phyloP scores from a whole-genome alignment of 2,888 invertebrate species.

The Mellilla xanthometata region DNA sequence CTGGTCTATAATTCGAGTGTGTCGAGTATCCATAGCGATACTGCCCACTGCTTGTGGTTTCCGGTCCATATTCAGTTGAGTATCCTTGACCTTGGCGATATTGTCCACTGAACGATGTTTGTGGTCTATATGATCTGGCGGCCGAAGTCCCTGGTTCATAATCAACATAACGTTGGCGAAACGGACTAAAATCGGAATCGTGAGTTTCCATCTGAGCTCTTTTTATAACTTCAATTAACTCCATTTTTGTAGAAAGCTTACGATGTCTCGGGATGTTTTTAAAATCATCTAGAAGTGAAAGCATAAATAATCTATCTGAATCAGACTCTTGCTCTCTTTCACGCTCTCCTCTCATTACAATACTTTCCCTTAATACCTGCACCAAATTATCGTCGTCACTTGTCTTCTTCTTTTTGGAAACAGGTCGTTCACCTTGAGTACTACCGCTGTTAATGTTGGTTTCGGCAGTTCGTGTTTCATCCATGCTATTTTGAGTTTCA shows the following conservation, averaged over 20 bases:
- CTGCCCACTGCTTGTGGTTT: slow-evolving; percentile 33
- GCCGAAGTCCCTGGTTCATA: slow-evolving; percentile 37
- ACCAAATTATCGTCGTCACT: slow-evolving; percentile 36
- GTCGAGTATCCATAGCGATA: slow-evolving; percentile 24
- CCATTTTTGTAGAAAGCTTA: slow-evolving; percentile 39
- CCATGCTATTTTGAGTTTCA: slow-evolving; percentile 35
- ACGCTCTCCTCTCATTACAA: slow-evolving; percentile 37
- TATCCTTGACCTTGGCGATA: slow-evolving; percentile 33
- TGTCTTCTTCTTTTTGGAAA: slow-evolving; percentile 38
- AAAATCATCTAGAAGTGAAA: slow-evolving; percentile 38
- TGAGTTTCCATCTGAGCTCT: slow-evolving; percentile 36
- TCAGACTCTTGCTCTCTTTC: slow-evolving; percentile 36
- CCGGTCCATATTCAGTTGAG: slow-evolving; percentile 32
- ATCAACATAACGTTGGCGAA: slow-evolving; percentile 36
- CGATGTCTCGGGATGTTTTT: slow-evolving; percentile 37
- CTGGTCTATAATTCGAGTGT: slow-evolving; percentile 36
- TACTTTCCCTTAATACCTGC: slow-evolving; percentile 38
- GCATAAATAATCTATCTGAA: slow-evolving; percentile 36
- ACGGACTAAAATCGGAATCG: slow-evolving; percentile 28
- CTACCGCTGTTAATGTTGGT: slow-evolving; percentile 18
- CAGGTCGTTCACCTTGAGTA: slow-evolving; percentile 32
- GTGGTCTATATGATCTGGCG: slow-evolving; percentile 36
- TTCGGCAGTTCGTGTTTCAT: slow-evolving; percentile 36
- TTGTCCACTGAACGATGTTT: slow-evolving; percentile 36
- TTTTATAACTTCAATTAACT: slow-evolving; percentile 40